Conservation (phyloP, 1,140 invertebrate genomes). For the Caenorhabditis latens region DNA sequence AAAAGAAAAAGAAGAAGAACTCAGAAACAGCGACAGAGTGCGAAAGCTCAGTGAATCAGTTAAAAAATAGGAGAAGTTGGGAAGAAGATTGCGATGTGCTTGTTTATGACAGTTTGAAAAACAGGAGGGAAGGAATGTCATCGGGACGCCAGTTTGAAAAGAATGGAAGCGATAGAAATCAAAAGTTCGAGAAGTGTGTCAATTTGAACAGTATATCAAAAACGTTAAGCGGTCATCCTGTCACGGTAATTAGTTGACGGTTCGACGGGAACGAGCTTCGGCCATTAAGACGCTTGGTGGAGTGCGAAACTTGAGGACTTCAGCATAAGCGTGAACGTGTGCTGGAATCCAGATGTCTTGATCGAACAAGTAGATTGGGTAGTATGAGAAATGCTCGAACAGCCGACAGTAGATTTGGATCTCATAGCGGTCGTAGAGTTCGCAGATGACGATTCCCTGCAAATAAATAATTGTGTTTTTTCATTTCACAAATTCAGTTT, state of each 20-base stretch:
- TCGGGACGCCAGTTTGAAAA: background rate
- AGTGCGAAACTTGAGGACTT: background rate
- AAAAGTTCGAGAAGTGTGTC: background rate
- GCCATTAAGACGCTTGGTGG: background rate
- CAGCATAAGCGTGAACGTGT: background rate
- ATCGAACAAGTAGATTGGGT: background rate
- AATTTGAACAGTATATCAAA: background rate
- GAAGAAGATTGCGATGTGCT: background rate
- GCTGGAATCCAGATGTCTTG: slow-evolving; percentile 5
- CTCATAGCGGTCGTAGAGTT: slow-evolving; percentile 1
- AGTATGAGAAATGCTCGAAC: slow-evolving; percentile 19
- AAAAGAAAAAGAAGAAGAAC: too few relatives aligned
- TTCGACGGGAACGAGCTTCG: background rate
- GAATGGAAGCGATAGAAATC: background rate
- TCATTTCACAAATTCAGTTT: too few relatives aligned
- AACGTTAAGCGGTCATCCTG: background rate
- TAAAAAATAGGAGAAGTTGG: background rate
- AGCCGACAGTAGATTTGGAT: slow-evolving; percentile 36
- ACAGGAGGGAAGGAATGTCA: background rate
- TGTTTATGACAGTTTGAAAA: background rate
- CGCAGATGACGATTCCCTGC: background rate
- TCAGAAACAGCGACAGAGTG: background rate
- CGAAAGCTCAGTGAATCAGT: background rate
- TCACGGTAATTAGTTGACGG: background rate
- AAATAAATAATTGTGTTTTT: slow-evolving; percentile 3